Evolutionary conservation across 2,797 vertebrate species (phyloP).

Genomic region (Saxicola maurus): DNA sequence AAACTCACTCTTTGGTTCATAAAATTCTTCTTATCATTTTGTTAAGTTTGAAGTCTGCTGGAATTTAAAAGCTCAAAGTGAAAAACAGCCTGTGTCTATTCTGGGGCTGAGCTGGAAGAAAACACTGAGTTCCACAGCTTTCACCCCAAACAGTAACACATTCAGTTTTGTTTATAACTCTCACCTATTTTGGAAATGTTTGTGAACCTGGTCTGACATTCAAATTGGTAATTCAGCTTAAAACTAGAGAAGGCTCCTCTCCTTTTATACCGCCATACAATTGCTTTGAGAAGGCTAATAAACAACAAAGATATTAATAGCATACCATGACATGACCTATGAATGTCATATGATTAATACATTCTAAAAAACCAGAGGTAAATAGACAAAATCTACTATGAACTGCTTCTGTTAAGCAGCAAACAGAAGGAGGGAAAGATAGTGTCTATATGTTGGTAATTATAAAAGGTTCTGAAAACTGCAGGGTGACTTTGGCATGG

Average conservation of each 20-base stretch:
- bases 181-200: constrained; percentile 50
- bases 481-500: constrained; percentile 7
- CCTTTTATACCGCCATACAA: neutral
- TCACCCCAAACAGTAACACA: constrained; percentile 46
- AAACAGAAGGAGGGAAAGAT: neutral
- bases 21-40: constrained; percentile 41
- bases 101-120: constrained; percentile 38
- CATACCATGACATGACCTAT: neutral
- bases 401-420: neutral
- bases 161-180: constrained; percentile 45
- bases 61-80: constrained; percentile 29
- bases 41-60: constrained; percentile 33
- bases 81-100: constrained; percentile 54
- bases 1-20: constrained; percentile 21
- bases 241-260: neutral
- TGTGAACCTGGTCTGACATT: constrained; percentile 35
- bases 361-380: neutral
- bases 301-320: neutral
- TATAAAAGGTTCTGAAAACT: constrained; percentile 10
- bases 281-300: neutral
- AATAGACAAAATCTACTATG: neutral
- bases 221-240: neutral
- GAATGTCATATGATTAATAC: neutral
- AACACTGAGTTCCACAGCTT: constrained; percentile 39
- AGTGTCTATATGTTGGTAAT: neutral